A percentile compares a stretch with the other conserved stretches of the same genome.
phyloP scores from a whole-genome alignment of 2,888 invertebrate species.

The Drosophila acutilabella region DNA sequence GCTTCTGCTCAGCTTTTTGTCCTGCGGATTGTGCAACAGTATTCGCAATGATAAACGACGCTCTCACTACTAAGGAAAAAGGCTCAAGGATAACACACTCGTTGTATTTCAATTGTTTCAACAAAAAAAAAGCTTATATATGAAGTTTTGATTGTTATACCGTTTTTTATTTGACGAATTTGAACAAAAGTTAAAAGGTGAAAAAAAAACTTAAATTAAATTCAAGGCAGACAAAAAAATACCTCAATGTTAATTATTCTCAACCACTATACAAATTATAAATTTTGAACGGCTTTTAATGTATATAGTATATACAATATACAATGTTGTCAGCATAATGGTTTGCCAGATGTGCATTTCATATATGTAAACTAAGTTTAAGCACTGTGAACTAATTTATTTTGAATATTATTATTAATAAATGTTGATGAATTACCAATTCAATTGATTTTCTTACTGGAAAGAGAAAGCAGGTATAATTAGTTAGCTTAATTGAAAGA shows the following conservation, averaged over 20 bases:
- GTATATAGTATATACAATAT: conserved; percentile 8
- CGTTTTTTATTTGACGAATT: conserved; percentile 26
- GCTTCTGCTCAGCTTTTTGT: conserved; percentile 90
- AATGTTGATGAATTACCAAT: conserved; percentile 1
- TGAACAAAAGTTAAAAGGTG: conserved; percentile 4
- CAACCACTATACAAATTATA: conserved; percentile 3
- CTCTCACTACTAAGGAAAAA: conserved; percentile 86
- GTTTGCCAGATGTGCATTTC: conserved; percentile 18
- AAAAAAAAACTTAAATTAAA: background rate
- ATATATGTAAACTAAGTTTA: conserved; percentile 29
- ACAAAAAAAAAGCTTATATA: conserved; percentile 10
- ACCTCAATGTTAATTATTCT: conserved; percentile 14
- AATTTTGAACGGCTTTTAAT: conserved; percentile 26
- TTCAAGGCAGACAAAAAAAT: conserved; percentile 4
- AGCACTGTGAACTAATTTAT: conserved; percentile 53
- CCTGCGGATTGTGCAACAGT: conserved; percentile 93
- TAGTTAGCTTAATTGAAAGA: no score
- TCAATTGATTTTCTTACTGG: no score
- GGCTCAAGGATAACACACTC: conserved; percentile 41
- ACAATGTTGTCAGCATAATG: conserved; percentile 16
- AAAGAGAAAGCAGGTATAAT: background rate
- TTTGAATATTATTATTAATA: conserved; percentile 42
- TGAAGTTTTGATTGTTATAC: conserved; percentile 37
- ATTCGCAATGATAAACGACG: conserved; percentile 93
- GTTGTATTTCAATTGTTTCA: conserved; percentile 37